Conservation (phyloP, 1,140 invertebrate genomes). For the Helicorthomorpha holstii region DNA sequence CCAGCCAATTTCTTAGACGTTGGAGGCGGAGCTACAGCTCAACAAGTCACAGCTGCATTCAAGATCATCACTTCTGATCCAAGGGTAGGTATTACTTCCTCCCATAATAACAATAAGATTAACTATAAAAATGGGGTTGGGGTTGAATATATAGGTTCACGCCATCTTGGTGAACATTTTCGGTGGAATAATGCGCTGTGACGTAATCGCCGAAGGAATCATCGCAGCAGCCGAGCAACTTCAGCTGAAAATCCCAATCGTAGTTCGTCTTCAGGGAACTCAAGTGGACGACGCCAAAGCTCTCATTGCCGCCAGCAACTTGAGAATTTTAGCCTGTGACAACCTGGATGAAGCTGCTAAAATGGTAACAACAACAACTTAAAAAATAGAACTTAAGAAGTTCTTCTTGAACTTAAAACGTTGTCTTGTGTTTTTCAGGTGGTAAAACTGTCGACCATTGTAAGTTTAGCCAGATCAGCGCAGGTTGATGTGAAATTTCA, state of each 20-base stretch:
- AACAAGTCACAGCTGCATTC: slow-evolving; percentile 85
- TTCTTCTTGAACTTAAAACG: background rate
- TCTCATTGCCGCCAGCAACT: slow-evolving; percentile 60
- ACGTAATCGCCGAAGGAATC: slow-evolving; percentile 89
- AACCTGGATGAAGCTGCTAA: slow-evolving; percentile 91
- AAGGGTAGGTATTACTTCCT: slow-evolving; percentile 26
- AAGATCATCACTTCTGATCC: slow-evolving; percentile 70
- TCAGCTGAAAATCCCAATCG: slow-evolving; percentile 70
- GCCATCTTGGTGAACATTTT: slow-evolving; percentile 46
- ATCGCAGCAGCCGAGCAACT: slow-evolving; percentile 77
- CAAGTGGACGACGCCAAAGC: slow-evolving; percentile 89
- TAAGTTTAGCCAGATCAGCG: slow-evolving; percentile 73
- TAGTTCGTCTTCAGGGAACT: slow-evolving; percentile 78
- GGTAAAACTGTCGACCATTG: slow-evolving; percentile 87
- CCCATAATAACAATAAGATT: background rate
- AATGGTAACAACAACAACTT: slow-evolving; percentile 36
- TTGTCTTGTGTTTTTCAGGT: slow-evolving; percentile 21
- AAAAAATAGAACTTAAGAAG: too few relatives aligned
- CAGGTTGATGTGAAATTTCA: slow-evolving; percentile 94
- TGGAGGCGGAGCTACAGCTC: slow-evolving; percentile 81
- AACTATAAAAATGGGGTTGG: background rate
- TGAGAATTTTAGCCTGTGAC: slow-evolving; percentile 90
- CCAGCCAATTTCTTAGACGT: slow-evolving; percentile 95
- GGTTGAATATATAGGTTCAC: slow-evolving; percentile 24
- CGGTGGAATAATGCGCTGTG: slow-evolving; percentile 84